Base-by-base conservation (phyloP, 2,113 vertebrate genomes). In the Tricholaema leucomelas region DNA sequence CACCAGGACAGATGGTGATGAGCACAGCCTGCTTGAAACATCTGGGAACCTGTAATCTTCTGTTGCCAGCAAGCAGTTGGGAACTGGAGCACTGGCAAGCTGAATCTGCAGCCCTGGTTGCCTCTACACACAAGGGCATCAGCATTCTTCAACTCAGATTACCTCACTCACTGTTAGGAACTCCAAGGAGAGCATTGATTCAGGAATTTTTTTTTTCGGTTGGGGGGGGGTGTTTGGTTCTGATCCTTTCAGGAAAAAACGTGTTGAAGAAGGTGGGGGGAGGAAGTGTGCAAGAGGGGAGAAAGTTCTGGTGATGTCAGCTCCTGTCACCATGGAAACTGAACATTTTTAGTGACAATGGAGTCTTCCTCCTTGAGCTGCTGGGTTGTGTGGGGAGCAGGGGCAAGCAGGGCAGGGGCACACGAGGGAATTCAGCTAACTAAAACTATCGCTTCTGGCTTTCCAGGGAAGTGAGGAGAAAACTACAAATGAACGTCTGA, bases 301-400 rank as follows among this genome's bases (percentile, higher is more conserved):
- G 70, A 97, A 96, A 96, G 76, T 94, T 96, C 84, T 96, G 88
- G 87, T 96, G 94, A 97, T 96, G 93, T 95, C 95, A 96, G 78
- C 91, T 97, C 63, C 87, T 86, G 94, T 95, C 1, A 0, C 95
- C 86, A 97, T 96, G 92, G 95, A 85, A 96, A 97, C 96, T 0
- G 69, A 95, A 59, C 88, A 96, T 94, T 97, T 96, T 97, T 96
- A 96, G 95, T 92, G 95, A 93, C 92, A 97, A 89, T 63, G 65
- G 93, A 95, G 95, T 95, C 95, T 95, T 96, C 95, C 87, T 96
- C 94, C 86, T 87, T 83, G 80, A 95, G 94, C 83, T 94, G 85
- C 92, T 92, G 88, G 81, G 88, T 90, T 95, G 95, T 42, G 77
- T 91, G 91, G 94, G 89, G 92, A 91, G 77, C 85, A 87, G 82